These are phyloP conservation scores for Plebejus argus DNA, from an alignment of 2,888 invertebrate species.

Conservation along the genomic window DNA sequence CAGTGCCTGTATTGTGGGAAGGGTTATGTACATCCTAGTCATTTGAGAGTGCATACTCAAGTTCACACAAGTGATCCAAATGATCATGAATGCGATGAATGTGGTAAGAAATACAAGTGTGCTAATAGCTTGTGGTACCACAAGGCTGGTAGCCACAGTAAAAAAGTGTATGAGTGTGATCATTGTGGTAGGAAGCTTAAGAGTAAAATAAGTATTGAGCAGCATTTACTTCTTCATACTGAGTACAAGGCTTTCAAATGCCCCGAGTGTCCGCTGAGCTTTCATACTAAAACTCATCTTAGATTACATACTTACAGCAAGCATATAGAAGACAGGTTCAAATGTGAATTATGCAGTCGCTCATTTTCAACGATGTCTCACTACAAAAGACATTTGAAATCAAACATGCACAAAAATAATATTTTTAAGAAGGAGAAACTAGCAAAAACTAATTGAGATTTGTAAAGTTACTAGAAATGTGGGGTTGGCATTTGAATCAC, in stretches of 20 bases:
- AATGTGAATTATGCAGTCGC: slow-evolving; percentile 8
- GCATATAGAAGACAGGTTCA: slow-evolving; percentile 1
- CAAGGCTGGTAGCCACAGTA: background rate
- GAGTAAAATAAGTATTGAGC: background rate
- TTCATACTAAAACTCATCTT: background rate
- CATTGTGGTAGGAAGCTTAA: slow-evolving; percentile 14
- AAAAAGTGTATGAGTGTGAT: slow-evolving; percentile 10
- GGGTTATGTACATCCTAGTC: slow-evolving; percentile 40
- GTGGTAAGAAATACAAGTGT: background rate
- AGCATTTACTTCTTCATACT: slow-evolving; percentile 22
- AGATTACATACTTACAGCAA: background rate
- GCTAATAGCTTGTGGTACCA: background rate
- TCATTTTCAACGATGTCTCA: background rate
- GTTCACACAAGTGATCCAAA: background rate
- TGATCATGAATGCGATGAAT: background rate
- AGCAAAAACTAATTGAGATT: background rate
- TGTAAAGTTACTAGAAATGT: background rate
- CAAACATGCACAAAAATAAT: background rate
- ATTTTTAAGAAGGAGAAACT: background rate
- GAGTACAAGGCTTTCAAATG: background rate
- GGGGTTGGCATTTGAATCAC: too few relatives aligned
- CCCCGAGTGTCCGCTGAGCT: background rate
- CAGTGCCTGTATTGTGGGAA: slow-evolving; percentile 52
- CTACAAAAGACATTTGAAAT: background rate
- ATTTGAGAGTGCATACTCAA: background rate